Evolutionary conservation across 2,113 vertebrate species (phyloP).

Genomic region (Chaenocephalus aceratus): DNA sequence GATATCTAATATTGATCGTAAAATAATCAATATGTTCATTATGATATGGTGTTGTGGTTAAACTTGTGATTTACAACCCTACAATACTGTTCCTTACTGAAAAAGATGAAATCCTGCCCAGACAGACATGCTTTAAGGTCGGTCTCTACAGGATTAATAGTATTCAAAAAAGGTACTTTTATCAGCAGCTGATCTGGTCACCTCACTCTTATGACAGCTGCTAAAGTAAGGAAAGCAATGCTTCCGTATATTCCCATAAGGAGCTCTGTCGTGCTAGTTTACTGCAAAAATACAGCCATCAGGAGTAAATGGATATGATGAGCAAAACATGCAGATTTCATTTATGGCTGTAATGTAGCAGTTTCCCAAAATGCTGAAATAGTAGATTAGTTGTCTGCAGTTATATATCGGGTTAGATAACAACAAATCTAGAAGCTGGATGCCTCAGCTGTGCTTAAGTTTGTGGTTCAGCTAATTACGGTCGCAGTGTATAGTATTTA

Average conservation of each 20-base stretch:
- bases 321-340: conserved; percentile 34
- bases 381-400: conserved; percentile 38
- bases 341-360: conserved; percentile 38
- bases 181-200: conserved; percentile 23
- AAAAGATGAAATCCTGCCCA: conserved; percentile 16
- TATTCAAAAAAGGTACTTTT: conserved; percentile 22
- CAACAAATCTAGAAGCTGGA: conserved; percentile 34
- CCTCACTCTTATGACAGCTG: conserved; percentile 21
- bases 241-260: conserved; percentile 2
- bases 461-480: conserved; percentile 61
- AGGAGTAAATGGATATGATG: conserved; percentile 47
- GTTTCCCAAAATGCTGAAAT: conserved; percentile 43
- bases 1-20: too few species aligned
- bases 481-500: conserved; percentile 39
- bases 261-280: conserved; percentile 17
- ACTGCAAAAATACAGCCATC: conserved; percentile 38
- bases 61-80: too few species aligned
- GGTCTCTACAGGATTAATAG: conserved; percentile 23
- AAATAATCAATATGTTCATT: too few species aligned
- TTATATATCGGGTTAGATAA: conserved; percentile 38
- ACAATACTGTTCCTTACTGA: background rate
- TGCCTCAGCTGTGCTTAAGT: conserved; percentile 57
- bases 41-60: too few species aligned
- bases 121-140: conserved; percentile 22
- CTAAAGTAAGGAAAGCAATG: conserved; percentile 18